Conservation (phyloP, 2,113 vertebrate genomes). For the Puffinus mauretanicus region DNA sequence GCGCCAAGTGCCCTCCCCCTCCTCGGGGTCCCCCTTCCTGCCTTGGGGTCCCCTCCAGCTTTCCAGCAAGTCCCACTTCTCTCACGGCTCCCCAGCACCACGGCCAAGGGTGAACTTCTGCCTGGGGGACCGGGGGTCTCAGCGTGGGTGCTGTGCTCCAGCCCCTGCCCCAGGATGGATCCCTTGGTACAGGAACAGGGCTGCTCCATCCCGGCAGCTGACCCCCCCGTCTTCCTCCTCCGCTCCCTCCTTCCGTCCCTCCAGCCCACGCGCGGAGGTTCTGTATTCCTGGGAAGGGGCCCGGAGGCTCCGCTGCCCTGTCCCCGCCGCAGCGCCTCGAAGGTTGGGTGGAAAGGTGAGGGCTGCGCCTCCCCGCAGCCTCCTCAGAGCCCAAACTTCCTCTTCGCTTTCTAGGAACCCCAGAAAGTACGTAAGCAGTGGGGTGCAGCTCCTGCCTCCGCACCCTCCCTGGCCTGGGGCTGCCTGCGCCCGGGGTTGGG, state of each 20-base stretch:
- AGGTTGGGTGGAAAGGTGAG: background rate
- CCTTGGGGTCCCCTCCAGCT: rapidly evolving
- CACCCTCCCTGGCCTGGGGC: rapidly evolving
- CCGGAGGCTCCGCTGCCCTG: rapidly evolving
- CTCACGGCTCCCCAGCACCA: rapidly evolving
- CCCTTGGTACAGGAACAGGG: rapidly evolving
- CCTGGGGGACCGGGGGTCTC: no score
- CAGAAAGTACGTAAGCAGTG: background rate
- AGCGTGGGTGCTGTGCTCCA: background rate
- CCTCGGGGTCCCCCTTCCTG: no score
- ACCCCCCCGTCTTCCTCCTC: background rate
- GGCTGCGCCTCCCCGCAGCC: background rate
- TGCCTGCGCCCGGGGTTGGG: rapidly evolving
- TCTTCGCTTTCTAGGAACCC: conserved; percentile 33
- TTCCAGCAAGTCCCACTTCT: background rate
- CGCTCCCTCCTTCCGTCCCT: background rate
- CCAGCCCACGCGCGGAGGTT: rapidly evolving
- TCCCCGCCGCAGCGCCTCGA: background rate
- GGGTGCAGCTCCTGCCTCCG: rapidly evolving
- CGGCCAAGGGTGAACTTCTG: background rate
- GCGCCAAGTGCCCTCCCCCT: rapidly evolving
- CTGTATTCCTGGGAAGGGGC: background rate
- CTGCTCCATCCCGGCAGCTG: background rate
- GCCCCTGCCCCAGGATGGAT: background rate
- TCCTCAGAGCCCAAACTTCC: background rate